These are phyloP conservation scores for Lepas anatifera DNA, from an alignment of 2,888 invertebrate genomes.

Conservation along the genomic window DNA sequence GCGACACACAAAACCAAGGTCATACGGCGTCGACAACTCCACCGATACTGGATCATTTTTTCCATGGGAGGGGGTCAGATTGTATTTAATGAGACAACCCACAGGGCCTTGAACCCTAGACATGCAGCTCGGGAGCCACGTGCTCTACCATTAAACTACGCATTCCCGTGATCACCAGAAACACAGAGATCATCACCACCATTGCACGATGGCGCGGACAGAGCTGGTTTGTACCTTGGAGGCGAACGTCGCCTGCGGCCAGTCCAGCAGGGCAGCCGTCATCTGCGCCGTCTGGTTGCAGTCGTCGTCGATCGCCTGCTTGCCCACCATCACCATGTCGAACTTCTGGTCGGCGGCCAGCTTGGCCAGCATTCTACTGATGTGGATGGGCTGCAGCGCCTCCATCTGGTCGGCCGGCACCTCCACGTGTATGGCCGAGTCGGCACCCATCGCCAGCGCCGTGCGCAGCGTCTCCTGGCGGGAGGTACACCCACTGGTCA, in stretches of 20 bases:
- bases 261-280: constrained; percentile 87
- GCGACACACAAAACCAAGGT: too few relatives aligned
- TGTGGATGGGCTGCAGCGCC: constrained; percentile 82
- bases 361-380: constrained; percentile 92
- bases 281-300: constrained; percentile 98
- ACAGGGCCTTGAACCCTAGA: too few relatives aligned
- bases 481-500: not conserved
- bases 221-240: too few relatives aligned
- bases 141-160: too few relatives aligned
- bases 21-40: too few relatives aligned
- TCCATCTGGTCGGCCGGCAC: constrained; percentile 74
- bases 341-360: constrained; percentile 84
- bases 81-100: too few relatives aligned
- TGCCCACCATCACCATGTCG: constrained; percentile 86
- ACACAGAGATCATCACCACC: too few relatives aligned
- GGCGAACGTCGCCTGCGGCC: constrained; percentile 95
- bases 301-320: constrained; percentile 98
- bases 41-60: too few relatives aligned
- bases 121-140: too few relatives aligned
- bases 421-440: constrained; percentile 92
- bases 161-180: too few relatives aligned
- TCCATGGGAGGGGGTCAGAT: too few relatives aligned
- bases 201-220: too few relatives aligned
- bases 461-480: constrained; percentile 80
- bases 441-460: constrained; percentile 95